A percentile compares a stretch with the other conserved stretches of the same genome.
Conservation (phyloP, 1,140 invertebrate genomes). For the Calosoma granatense region DNA sequence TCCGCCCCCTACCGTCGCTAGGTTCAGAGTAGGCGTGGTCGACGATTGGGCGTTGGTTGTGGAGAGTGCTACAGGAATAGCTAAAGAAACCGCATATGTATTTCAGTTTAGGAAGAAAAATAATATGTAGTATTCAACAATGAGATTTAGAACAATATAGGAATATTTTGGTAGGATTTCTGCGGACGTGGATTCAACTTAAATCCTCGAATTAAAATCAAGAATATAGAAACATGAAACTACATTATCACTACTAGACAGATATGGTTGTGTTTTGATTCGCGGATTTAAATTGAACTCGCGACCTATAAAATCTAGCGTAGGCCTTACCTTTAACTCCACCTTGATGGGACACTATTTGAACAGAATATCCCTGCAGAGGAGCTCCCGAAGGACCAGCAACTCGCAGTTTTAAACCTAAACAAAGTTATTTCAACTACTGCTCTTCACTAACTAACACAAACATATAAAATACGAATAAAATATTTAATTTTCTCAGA, state of each 20-base stretch:
- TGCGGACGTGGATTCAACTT: too few species aligned
- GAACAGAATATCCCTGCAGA: constrained; percentile 43
- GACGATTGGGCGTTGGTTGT: constrained; percentile 29
- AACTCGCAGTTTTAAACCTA: constrained; percentile 39
- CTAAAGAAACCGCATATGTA: constrained; percentile 27
- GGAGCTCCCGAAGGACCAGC: constrained; percentile 35
- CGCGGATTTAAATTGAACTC: too few species aligned
- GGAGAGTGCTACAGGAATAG: constrained; percentile 39
- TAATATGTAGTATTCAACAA: too few species aligned
- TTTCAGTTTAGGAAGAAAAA: constrained; percentile 10
- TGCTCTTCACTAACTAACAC: too few species aligned
- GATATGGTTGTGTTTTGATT: too few species aligned
- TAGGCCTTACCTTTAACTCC: constrained; percentile 38
- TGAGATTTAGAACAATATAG: too few species aligned
- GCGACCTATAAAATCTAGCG: too few species aligned
- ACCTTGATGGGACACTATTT: constrained; percentile 47
- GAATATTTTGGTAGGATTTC: too few species aligned
- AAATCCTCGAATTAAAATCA: too few species aligned
- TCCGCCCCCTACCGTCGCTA: constrained; percentile 31
- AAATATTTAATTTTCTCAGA: constrained; percentile 16
- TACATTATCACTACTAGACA: too few species aligned
- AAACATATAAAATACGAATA: not conserved
- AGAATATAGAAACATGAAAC: too few species aligned
- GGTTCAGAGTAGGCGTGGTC: constrained; percentile 32
- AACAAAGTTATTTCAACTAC: constrained; percentile 16